Base-by-base conservation (phyloP, 2,113 vertebrate genomes). In the Larimichthys crocea region DNA sequence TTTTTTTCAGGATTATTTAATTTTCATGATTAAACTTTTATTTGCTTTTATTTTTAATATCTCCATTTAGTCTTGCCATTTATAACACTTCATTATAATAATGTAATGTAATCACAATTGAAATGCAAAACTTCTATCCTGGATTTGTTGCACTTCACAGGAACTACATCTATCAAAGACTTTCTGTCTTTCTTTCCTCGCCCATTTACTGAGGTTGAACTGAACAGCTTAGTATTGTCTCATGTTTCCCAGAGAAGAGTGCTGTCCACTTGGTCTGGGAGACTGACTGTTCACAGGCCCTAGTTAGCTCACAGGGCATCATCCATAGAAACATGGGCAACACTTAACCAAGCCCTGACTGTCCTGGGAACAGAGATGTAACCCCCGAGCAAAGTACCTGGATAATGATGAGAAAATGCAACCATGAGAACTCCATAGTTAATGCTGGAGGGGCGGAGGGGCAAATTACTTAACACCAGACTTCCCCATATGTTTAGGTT, bases 221-320 rank as follows among this genome's bases (percentile, higher is more conserved):
- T 40, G 35, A 92, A 89, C 82, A 79, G 81, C 86, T 84, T 63
- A 80, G 78, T 53, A 61, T 31, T 76, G 82, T 83, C 65, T 68
- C 60, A 44, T 52, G 68, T 74, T 90, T 92, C 84, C 88, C 88
- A 84, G 82, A 86, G 80, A 67, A 91, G 61, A 74, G 81, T 63
- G 77, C 62, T 26, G 40, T 89, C 88, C 78, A 84, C 84, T 88
- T 52, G 52, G 50, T 65, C 86, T 90, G 89, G 77, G 83, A 90
- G 76, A 73, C 66, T 65, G 72, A 84, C 79, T 82, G 82, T 95
- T 95, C 94, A 93, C 94, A 95, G 91, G 93, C 91, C 89, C 93
- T 31, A 52, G 60, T 86, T 72, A 78, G 88, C 86, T 93, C 91
- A 82, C 68, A 91, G 92, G 92, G 89, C 93, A 92, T 89, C 89